phyloP scores from a whole-genome alignment of 2,888 invertebrate species.

The Agonum fuliginosum region DNA sequence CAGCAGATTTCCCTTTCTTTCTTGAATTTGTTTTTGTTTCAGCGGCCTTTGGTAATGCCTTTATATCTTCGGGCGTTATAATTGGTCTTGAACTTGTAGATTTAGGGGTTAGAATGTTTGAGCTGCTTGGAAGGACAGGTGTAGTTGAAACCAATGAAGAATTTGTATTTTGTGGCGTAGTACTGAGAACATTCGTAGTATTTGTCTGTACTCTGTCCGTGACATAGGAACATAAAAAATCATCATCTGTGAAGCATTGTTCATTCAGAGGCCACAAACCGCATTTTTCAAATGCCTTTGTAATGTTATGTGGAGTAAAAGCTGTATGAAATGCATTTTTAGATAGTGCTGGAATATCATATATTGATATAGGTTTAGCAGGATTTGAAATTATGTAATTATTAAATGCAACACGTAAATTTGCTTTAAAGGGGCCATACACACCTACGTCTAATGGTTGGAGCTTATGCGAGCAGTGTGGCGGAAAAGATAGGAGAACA shows the following conservation, averaged over 20 bases:
- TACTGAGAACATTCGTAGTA: no score
- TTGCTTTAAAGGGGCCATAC: constrained; percentile 65
- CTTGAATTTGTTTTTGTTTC: no score
- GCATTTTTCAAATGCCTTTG: constrained; percentile 30
- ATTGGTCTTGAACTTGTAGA: no score
- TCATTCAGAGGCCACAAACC: constrained; percentile 57
- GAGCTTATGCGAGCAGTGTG: constrained; percentile 65
- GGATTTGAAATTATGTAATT: constrained; percentile 64
- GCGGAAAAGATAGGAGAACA: constrained; percentile 65
- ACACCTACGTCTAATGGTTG: constrained; percentile 64
- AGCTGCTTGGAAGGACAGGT: no score
- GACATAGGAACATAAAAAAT: no score
- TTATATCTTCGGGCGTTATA: no score
- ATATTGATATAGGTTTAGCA: constrained; percentile 64
- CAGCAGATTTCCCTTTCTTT: no score
- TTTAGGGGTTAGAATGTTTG: no score
- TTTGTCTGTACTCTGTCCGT: no score
- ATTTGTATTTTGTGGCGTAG: no score
- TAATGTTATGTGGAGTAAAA: constrained; percentile 52
- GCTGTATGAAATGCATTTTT: constrained; percentile 59
- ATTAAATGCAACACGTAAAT: constrained; percentile 61
- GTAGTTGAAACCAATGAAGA: no score
- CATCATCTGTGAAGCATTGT: not conserved
- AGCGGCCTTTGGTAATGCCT: no score
- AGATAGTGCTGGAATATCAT: constrained; percentile 59